Conservation (phyloP, 2,888 invertebrate genomes). For the Philereme vetulata region DNA sequence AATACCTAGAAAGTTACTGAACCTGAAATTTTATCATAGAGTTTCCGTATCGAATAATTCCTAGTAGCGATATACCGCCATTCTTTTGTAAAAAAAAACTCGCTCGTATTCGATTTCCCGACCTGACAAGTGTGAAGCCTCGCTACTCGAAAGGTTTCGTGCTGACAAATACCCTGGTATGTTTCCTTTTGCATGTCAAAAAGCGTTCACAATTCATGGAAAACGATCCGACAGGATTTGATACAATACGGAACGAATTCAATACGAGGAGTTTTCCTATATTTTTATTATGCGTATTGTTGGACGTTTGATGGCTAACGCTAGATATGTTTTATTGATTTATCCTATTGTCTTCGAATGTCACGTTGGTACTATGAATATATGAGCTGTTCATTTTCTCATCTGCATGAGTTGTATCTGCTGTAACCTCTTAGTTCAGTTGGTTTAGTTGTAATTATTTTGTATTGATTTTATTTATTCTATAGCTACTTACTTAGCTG, state of each 20-base stretch:
- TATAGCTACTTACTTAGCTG: too few relatives aligned
- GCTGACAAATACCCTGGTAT: conserved; percentile 67
- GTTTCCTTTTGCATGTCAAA: conserved; percentile 76
- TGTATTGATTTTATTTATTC: too few relatives aligned
- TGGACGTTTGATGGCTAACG: conserved; percentile 25
- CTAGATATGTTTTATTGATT: conserved; percentile 16
- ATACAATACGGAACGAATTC: conserved; percentile 63
- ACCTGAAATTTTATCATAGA: too few relatives aligned
- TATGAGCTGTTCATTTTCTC: too few relatives aligned
- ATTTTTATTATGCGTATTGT: conserved; percentile 26
- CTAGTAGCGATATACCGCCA: too few relatives aligned
- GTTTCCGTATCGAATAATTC: too few relatives aligned
- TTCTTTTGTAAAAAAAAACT: too few relatives aligned
- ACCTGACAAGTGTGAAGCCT: conserved; percentile 35
- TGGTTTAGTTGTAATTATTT: too few relatives aligned
- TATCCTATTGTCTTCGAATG: background rate
- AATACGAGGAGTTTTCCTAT: conserved; percentile 51
- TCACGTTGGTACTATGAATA: conserved; percentile 33
- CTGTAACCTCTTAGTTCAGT: too few relatives aligned
- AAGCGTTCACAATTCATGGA: conserved; percentile 66
- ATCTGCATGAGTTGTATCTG: too few relatives aligned
- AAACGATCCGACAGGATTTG: conserved; percentile 69
- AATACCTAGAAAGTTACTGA: too few relatives aligned
- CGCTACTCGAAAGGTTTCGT: conserved; percentile 44
- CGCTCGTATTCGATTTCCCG: background rate